These are phyloP conservation scores for Sarcophaga bullata DNA, from an alignment of 1,140 invertebrate species.

Conservation along the genomic window DNA sequence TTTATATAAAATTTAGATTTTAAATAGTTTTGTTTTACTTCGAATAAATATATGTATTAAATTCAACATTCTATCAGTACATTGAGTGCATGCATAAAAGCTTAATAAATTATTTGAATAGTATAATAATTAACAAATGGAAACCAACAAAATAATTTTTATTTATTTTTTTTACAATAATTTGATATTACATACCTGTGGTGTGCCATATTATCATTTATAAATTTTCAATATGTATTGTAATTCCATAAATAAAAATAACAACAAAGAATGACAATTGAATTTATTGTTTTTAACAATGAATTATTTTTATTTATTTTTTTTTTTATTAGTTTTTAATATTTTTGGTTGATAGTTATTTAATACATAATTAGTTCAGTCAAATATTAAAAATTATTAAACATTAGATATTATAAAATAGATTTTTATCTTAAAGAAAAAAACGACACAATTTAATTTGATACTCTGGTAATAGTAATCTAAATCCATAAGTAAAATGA, in stretches of 20 bases:
- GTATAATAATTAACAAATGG: too few relatives aligned
- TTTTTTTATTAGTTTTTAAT: neutral
- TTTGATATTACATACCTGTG: conserved; percentile 20
- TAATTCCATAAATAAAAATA: neutral
- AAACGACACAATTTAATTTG: too few relatives aligned
- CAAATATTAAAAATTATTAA: conserved; percentile 15
- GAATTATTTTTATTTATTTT: neutral
- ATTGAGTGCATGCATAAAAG: too few relatives aligned
- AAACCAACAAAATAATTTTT: conserved; percentile 48
- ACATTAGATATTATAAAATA: neutral
- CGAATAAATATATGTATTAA: too few relatives aligned
- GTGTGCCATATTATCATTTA: neutral
- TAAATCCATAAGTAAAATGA: too few relatives aligned
- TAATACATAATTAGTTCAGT: conserved; percentile 21
- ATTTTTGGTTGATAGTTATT: conserved; percentile 23
- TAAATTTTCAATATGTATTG: neutral
- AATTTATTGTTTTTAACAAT: neutral
- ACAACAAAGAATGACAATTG: neutral
- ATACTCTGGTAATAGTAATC: too few relatives aligned
- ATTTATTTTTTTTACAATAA: neutral
- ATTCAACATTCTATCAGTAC: too few relatives aligned
- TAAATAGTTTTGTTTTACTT: too few relatives aligned
- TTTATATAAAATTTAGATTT: too few relatives aligned
- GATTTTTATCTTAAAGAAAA: too few relatives aligned
- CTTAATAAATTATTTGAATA: too few relatives aligned